Evolutionary conservation across 2,113 vertebrate species (phyloP).

Genomic region (Microtus ochrogaster): DNA sequence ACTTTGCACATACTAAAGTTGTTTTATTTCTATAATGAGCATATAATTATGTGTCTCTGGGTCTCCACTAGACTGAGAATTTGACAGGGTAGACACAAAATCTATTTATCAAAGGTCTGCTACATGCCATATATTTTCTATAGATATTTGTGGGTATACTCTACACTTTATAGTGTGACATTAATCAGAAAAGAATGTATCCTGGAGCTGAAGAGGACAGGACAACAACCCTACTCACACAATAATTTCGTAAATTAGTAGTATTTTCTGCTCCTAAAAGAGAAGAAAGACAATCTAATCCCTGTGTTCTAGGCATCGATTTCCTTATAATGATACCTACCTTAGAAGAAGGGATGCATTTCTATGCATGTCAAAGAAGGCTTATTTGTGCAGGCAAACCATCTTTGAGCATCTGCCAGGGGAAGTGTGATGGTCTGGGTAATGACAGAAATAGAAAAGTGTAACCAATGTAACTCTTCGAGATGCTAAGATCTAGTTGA

Average conservation of each 20-base stretch:
- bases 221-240: neutral
- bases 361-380: neutral
- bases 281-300: neutral
- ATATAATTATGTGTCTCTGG: neutral
- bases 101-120: neutral
- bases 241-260: neutral
- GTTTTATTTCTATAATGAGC: neutral
- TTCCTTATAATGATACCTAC: neutral
- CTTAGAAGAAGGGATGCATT: neutral
- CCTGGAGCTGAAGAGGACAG: neutral
- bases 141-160: neutral
- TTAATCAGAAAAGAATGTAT: neutral
- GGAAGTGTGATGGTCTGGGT: too few relatives aligned
- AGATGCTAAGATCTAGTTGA: neutral
- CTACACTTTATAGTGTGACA: accelerated
- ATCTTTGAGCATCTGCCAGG: neutral
- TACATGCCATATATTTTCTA: slow-evolving; percentile 3
- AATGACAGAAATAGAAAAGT: neutral
- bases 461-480: neutral
- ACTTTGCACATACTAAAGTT: neutral
- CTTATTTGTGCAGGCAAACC: neutral
- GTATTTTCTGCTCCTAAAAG: neutral
- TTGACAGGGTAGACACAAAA: neutral
- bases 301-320: neutral
- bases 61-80: neutral